A percentile compares a stretch with the other conserved stretches of the same genome.
Conservation (phyloP, 2,797 vertebrate species). For the Lithobates sylvaticus region DNA sequence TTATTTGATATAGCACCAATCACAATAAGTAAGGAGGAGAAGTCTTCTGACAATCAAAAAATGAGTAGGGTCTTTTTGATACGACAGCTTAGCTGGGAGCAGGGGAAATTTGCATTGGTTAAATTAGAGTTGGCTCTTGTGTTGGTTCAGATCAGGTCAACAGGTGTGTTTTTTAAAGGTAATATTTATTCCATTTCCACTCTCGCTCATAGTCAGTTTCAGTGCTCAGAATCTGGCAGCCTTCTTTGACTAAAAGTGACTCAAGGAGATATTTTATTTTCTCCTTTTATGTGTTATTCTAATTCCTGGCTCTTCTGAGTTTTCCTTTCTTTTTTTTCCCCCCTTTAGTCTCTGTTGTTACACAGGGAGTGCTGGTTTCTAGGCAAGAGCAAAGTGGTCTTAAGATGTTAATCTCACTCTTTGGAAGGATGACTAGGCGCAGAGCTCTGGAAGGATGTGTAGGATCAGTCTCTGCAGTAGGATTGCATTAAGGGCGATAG, state of each 20-base stretch:
- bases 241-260: not conserved
- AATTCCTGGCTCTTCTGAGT: not conserved
- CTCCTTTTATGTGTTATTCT: slow-evolving; percentile 17
- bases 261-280: slow-evolving; percentile 18
- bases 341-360: slow-evolving; percentile 7
- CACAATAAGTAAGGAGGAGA: too few species aligned
- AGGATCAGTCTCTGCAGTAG: slow-evolving; percentile 39
- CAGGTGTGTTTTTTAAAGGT: not conserved
- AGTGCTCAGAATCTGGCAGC: not conserved
- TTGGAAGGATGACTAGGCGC: slow-evolving; percentile 34
- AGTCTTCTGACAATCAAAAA: too few species aligned
- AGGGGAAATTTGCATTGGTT: not conserved
- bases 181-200: not conserved
- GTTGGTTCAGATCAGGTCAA: not conserved
- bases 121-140: not conserved
- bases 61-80: not conserved
- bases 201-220: not conserved
- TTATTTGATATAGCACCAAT: too few species aligned
- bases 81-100: too few species aligned
- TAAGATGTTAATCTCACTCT: slow-evolving; percentile 37
- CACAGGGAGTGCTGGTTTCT: slow-evolving; percentile 29
- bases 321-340: not conserved
- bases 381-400: slow-evolving; percentile 27
- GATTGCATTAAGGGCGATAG: slow-evolving; percentile 43
- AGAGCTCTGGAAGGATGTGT: slow-evolving; percentile 47